These are phyloP conservation scores for Dryobotodes eremita DNA, from an alignment of 2,888 invertebrate genomes.

Conservation along the genomic window DNA sequence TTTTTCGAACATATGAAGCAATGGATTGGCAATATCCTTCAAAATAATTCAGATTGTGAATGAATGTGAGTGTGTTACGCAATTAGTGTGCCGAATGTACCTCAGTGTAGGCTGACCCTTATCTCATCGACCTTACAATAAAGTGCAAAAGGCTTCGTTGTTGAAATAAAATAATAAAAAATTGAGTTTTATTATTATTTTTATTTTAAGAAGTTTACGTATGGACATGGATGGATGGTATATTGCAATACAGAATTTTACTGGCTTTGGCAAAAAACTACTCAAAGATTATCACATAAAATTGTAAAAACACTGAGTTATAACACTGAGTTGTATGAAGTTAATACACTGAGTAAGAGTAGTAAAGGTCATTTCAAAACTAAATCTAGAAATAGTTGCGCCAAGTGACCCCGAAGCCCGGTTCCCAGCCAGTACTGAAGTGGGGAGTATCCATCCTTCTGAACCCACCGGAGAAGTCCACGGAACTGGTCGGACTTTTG, in stretches of 20 bases:
- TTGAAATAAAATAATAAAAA: not conserved
- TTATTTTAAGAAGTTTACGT: not conserved
- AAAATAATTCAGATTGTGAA: too few relatives aligned
- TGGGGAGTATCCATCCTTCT: conserved; percentile 60
- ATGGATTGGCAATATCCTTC: too few relatives aligned
- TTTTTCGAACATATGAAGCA: too few relatives aligned
- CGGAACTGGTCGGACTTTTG: conserved; percentile 24
- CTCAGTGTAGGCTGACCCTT: too few relatives aligned
- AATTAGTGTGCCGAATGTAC: not conserved
- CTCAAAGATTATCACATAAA: not conserved
- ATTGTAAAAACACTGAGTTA: not conserved
- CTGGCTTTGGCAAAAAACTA: not conserved
- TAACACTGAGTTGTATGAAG: not conserved
- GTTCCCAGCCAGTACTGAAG: conserved; percentile 65
- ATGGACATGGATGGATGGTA: not conserved
- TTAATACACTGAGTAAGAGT: not conserved
- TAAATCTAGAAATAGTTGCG: conserved; percentile 46
- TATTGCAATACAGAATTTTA: not conserved
- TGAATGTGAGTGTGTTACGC: too few relatives aligned
- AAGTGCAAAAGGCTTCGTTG: not conserved
- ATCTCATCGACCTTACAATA: not conserved
- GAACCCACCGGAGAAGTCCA: conserved; percentile 34
- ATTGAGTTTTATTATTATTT: not conserved
- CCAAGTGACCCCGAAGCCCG: conserved; percentile 48
- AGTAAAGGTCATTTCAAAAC: not conserved